Evolutionary conservation across 2,888 invertebrate species (phyloP), one percentile per base, ranked within the genome.

Genomic region (Ommatoiulus sabulosus): DNA sequence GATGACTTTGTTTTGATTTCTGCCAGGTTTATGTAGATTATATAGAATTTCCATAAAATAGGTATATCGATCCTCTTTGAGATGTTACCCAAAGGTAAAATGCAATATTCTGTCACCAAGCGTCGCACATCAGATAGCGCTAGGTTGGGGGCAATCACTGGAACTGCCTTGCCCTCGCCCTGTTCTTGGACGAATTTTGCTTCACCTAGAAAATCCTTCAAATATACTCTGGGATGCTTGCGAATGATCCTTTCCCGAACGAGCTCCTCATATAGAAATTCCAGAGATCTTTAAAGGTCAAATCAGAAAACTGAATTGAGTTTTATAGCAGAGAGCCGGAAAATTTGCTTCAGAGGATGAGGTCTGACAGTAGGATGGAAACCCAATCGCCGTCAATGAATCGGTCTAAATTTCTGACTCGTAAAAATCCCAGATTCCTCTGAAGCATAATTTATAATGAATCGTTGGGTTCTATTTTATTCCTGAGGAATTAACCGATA

Each of bases 221-320:
- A 93, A 63, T 93, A 94, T 0, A 95, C 93, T 90, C 95, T 93
- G 0, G 96, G 96, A 91, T 96, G 96, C 89, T 96, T 95, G 91
- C 95, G 95, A 89, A 98, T 97, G 35, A 99, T 97, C 0, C 98
- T 97, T 92, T 98, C 97, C 0, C 95, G 95, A 0, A 98, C 95
- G 20, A 99, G 93, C 93, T 99, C 98, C 93, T 98, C 98, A 92
- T 97, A 97, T 3, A 99, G 93, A 0, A 97, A 98, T 92, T 97
- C 97, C 0, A 96, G 95, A 0, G 97, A 96, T 89, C 91, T 90
- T 7, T 44, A 5, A 86, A 86, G 17, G 15, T 7, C 15, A 87
- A 87, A 57, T 44, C 12, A 52, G 24, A 87, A 44, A 87, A 35
- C 35, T 35, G 35, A 35, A 35, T 2, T 35, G 35, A 35, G 35